A percentile compares a stretch with the other conserved stretches of the same genome.
Conservation (phyloP, 2,888 invertebrate genomes). For the Meliscaeva auricollis region DNA sequence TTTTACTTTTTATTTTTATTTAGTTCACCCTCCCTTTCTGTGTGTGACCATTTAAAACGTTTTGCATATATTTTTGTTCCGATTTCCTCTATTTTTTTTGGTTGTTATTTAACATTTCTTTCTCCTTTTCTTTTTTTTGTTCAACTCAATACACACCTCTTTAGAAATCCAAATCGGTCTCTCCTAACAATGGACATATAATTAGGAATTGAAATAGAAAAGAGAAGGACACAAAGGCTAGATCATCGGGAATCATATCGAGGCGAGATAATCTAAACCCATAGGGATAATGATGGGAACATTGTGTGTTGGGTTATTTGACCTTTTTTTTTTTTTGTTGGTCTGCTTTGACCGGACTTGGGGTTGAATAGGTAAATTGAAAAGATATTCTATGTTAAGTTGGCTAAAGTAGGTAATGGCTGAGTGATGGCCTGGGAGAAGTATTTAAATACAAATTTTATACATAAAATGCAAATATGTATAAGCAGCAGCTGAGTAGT, state of each 20-base stretch:
- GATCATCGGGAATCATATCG: conserved; percentile 68
- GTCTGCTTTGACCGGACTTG: conserved; percentile 51
- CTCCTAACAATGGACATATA: conserved; percentile 73
- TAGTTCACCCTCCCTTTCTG: conserved; percentile 27
- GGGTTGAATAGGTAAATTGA: conserved; percentile 29
- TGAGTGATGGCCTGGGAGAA: background rate
- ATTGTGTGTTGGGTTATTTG: conserved; percentile 56
- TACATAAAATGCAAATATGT: background rate
- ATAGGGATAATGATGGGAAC: conserved; percentile 72
- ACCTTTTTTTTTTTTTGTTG: conserved; percentile 49
- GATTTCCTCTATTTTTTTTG: conserved; percentile 23
- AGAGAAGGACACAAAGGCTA: conserved; percentile 60
- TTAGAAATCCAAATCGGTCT: conserved; percentile 14
- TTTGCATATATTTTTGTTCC: conserved; percentile 59
- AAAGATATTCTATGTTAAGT: conserved; percentile 17
- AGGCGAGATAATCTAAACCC: conserved; percentile 59
- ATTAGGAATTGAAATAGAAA: conserved; percentile 54
- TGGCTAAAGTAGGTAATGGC: background rate
- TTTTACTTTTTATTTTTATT: background rate
- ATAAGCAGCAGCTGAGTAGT: background rate
- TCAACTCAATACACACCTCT: conserved; percentile 24
- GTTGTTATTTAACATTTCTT: conserved; percentile 11
- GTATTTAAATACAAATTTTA: background rate
- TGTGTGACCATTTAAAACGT: conserved; percentile 53
- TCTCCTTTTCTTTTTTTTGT: background rate